Evolutionary conservation across 2,113 vertebrate genomes (phyloP).

Genomic region (Bufo gargarizans): DNA sequence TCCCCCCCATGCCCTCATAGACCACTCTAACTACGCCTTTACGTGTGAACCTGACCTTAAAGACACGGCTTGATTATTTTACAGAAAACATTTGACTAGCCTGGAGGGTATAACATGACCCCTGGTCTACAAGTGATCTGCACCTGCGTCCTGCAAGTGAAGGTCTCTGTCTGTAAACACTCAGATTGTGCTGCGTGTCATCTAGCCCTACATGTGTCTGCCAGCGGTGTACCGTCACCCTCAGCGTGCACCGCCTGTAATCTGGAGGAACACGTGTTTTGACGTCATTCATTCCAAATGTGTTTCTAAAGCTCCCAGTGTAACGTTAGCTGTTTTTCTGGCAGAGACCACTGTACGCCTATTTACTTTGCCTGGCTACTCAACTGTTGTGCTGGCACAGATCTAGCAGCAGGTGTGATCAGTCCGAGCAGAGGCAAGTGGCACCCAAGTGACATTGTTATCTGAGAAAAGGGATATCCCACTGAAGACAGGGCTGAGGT

Average conservation of each 20-base stretch:
- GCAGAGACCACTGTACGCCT: slow-evolving; percentile 37
- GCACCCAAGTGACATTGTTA: slow-evolving; percentile 9
- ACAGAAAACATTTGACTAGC: not conserved
- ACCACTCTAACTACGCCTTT: too few species aligned
- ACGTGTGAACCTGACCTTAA: too few species aligned
- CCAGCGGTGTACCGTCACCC: slow-evolving; percentile 46
- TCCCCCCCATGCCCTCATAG: too few species aligned
- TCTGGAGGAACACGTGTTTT: slow-evolving; percentile 44
- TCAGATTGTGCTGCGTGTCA: slow-evolving; percentile 27
- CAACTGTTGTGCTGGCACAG: slow-evolving; percentile 55
- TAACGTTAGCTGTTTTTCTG: slow-evolving; percentile 50
- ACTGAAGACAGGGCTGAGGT: slow-evolving; percentile 12
- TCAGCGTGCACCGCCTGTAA: slow-evolving; percentile 32
- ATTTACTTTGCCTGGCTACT: slow-evolving; percentile 42
- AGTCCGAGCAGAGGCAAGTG: slow-evolving; percentile 56
- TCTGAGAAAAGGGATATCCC: slow-evolving; percentile 42
- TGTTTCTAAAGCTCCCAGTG: slow-evolving; percentile 42
- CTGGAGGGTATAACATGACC: not conserved
- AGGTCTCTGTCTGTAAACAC: slow-evolving; percentile 37
- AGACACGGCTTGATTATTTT: not conserved
- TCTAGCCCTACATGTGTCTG: slow-evolving; percentile 46
- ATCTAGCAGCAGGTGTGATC: slow-evolving; percentile 47
- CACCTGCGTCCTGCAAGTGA: slow-evolving; percentile 36
- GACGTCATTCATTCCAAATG: slow-evolving; percentile 56
- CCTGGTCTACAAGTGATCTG: not conserved